A percentile compares a stretch with the other conserved stretches of the same genome.
Conservation (phyloP, 2,888 invertebrate genomes). For the Notodonta ziczac region DNA sequence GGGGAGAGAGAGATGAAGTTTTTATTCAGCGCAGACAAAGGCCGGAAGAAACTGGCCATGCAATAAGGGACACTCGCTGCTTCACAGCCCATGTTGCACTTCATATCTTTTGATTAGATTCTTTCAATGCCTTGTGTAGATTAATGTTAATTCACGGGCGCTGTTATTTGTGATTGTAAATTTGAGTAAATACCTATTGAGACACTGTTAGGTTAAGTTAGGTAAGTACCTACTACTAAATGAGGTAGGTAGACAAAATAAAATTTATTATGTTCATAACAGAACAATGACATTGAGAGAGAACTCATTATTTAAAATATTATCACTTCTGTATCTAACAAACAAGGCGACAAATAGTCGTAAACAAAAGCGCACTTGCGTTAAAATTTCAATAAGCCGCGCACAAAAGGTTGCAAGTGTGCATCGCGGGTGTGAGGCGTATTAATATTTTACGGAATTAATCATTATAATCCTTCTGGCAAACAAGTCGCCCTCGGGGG, state of each 20-base stretch:
- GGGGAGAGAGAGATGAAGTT: constrained; percentile 82
- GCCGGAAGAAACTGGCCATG: constrained; percentile 64
- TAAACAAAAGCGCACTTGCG: constrained; percentile 71
- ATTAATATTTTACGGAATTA: constrained; percentile 84
- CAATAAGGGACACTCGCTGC: constrained; percentile 44
- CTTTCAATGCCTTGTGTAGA: constrained; percentile 10
- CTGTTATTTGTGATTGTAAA: constrained; percentile 11
- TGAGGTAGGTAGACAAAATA: too few species aligned
- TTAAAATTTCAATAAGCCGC: constrained; percentile 71
- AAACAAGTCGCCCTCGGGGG: constrained; percentile 81
- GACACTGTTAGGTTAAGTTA: neutral
- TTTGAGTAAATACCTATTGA: neutral
- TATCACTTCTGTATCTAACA: constrained; percentile 10
- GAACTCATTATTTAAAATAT: neutral
- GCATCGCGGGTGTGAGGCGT: constrained; percentile 76
- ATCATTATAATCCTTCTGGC: constrained; percentile 84
- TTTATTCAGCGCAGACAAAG: constrained; percentile 77
- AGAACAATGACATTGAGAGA: too few species aligned
- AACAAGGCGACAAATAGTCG: constrained; percentile 50
- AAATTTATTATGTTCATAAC: too few species aligned
- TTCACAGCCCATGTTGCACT: constrained; percentile 37
- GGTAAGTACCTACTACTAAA: too few species aligned
- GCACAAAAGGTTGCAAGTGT: constrained; percentile 72
- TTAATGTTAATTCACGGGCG: constrained; percentile 11
- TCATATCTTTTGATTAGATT: constrained; percentile 39